Conservation (phyloP, 2,113 vertebrate genomes). For the Oreocharis arfaki region DNA sequence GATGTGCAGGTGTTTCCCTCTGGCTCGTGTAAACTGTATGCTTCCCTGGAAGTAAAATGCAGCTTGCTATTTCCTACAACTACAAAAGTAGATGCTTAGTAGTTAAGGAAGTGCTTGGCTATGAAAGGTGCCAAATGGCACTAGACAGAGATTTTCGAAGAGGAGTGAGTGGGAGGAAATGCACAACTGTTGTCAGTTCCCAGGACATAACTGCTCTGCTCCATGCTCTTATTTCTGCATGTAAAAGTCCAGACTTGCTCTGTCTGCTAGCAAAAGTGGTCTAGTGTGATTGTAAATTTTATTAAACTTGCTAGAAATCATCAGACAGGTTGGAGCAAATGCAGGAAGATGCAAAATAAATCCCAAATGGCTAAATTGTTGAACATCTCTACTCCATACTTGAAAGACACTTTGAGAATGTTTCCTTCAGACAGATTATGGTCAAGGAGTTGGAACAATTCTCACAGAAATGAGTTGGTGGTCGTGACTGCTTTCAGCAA, state of each 20-base stretch:
- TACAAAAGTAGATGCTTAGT: background rate
- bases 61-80: background rate
- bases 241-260: background rate
- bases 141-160: background rate
- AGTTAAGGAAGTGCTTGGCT: background rate
- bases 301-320: background rate
- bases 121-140: background rate
- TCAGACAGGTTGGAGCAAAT: background rate
- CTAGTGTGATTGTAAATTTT: background rate
- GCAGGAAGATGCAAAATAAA: background rate
- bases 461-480: background rate
- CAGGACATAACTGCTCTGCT: background rate
- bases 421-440: background rate
- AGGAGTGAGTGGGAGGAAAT: background rate
- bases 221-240: background rate
- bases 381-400: background rate
- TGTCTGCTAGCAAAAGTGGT: background rate
- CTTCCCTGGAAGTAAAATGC: slow-evolving; percentile 32
- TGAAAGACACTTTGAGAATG: background rate
- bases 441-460: background rate
- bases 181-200: background rate
- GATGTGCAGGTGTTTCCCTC: slow-evolving; percentile 68
- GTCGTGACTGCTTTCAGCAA: background rate
- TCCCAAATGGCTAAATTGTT: background rate
- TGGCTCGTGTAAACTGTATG: slow-evolving; percentile 17